Evolutionary conservation across 2,113 vertebrate species (phyloP).

Genomic region (Deroptyus accipitrinus): DNA sequence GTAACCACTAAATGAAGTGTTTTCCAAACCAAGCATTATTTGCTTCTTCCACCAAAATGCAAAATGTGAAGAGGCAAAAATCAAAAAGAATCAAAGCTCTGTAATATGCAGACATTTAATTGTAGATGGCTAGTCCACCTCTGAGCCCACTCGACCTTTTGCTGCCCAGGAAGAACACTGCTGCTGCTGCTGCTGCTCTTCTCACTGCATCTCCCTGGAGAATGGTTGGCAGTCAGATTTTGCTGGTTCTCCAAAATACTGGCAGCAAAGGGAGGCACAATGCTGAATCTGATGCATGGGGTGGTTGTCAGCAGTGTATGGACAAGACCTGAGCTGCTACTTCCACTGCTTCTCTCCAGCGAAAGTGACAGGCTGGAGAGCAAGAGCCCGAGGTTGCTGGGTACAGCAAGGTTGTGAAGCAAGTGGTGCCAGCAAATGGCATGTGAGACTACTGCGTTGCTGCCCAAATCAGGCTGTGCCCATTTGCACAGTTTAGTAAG

Average conservation of each 20-base stretch:
- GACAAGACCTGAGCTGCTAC: accelerated
- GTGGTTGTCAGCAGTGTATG: accelerated
- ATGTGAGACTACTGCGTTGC: not conserved
- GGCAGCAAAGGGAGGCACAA: not conserved
- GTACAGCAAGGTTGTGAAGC: not conserved
- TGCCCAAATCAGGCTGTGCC: not conserved
- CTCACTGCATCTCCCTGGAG: accelerated
- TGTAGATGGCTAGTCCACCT: not conserved
- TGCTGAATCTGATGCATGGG: accelerated
- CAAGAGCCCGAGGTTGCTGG: not conserved
- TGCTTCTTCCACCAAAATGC: not conserved
- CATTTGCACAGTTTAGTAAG: accelerated
- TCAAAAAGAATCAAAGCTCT: not conserved
- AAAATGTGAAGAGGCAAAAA: not conserved
- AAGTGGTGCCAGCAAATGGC: accelerated
- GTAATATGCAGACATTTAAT: accelerated
- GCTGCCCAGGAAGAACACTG: not conserved
- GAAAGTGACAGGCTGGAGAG: not conserved
- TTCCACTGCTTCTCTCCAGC: not conserved
- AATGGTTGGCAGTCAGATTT: not conserved
- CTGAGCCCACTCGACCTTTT: not conserved
- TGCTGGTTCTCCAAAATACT: not conserved
- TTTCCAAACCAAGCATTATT: not conserved
- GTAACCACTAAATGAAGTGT: not conserved
- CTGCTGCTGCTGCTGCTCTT: not conserved